Conservation (phyloP, 2,888 invertebrate genomes). For the Neoascia interrupta region DNA sequence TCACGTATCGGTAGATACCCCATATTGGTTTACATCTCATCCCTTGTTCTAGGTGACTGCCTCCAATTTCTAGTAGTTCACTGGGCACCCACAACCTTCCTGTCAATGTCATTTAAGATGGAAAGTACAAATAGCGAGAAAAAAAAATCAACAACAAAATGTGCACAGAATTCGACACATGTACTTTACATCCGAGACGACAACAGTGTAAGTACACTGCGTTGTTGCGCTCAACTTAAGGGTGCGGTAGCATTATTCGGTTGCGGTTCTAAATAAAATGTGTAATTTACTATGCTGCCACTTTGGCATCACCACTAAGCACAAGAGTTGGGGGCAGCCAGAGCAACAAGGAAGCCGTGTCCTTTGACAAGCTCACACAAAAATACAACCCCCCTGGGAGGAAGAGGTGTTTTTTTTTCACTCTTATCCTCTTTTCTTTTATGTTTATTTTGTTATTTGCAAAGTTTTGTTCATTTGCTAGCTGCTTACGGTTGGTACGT, state of each 20-base stretch:
- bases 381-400: neutral
- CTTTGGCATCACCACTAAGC: slow-evolving; percentile 1
- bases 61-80: neutral
- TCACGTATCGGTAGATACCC: slow-evolving; percentile 47
- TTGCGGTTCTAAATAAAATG: slow-evolving; percentile 57
- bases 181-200: too few relatives aligned
- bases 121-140: neutral
- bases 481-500: slow-evolving; percentile 46
- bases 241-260: slow-evolving; percentile 38
- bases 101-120: slow-evolving; percentile 38
- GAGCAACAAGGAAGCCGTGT: slow-evolving; percentile 38
- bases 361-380: slow-evolving; percentile 2
- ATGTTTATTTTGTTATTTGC: slow-evolving; percentile 65
- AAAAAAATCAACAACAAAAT: slow-evolving; percentile 19
- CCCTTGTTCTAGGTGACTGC: too few relatives aligned
- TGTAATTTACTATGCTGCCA: slow-evolving; percentile 46
- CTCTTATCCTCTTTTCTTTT: slow-evolving; percentile 26
- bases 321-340: neutral
- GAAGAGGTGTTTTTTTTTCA: neutral
- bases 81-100: slow-evolving; percentile 1
- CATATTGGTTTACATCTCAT: slow-evolving; percentile 21
- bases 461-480: slow-evolving; percentile 67
- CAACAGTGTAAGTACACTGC: neutral
- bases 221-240: too few relatives aligned
- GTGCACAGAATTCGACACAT: slow-evolving; percentile 13